A percentile compares a stretch with the other conserved stretches of the same genome.
Evolutionary conservation across 2,888 invertebrate species (phyloP).

Genomic region (Oscheius sp.): DNA sequence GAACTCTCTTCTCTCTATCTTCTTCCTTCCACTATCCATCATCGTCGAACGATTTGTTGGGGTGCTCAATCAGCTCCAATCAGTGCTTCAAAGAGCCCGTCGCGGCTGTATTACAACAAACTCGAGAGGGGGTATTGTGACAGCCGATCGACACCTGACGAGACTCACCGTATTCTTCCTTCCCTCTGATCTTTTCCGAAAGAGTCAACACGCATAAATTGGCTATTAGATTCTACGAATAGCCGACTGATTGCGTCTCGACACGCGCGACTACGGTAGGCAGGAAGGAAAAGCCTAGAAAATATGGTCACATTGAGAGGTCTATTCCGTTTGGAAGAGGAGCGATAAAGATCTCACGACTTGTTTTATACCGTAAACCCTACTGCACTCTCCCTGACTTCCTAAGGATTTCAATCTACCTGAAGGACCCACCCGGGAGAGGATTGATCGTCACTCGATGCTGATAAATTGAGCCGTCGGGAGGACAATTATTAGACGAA

Average conservation of each 20-base stretch:
- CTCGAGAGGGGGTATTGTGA: conserved; percentile 15
- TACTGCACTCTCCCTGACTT: not conserved
- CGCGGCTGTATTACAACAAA: conserved; percentile 15
- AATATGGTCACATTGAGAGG: not conserved
- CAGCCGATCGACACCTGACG: conserved; percentile 6
- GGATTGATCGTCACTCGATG: not conserved
- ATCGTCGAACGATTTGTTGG: conserved; percentile 20
- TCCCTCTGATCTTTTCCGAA: not conserved
- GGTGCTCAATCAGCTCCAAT: conserved; percentile 24
- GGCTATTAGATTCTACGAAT: conserved; percentile 17
- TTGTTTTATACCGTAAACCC: not conserved
- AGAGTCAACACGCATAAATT: conserved; percentile 29
- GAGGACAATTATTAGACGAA: not conserved
- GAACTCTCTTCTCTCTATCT: too few relatives aligned
- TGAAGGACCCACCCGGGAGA: not conserved
- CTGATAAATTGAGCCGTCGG: too few relatives aligned
- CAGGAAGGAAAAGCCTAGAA: not conserved
- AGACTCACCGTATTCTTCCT: conserved; percentile 14
- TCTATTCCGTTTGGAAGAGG: not conserved
- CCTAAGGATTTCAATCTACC: not conserved
- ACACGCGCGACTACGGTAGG: conserved; percentile 27
- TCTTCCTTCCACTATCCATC: too few relatives aligned
- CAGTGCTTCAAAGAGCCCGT: conserved; percentile 25
- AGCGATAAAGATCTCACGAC: too few relatives aligned
- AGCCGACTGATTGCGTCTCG: conserved; percentile 9